Base-by-base conservation (phyloP, 1,140 invertebrate genomes). In the Tetramorium simillimum region DNA sequence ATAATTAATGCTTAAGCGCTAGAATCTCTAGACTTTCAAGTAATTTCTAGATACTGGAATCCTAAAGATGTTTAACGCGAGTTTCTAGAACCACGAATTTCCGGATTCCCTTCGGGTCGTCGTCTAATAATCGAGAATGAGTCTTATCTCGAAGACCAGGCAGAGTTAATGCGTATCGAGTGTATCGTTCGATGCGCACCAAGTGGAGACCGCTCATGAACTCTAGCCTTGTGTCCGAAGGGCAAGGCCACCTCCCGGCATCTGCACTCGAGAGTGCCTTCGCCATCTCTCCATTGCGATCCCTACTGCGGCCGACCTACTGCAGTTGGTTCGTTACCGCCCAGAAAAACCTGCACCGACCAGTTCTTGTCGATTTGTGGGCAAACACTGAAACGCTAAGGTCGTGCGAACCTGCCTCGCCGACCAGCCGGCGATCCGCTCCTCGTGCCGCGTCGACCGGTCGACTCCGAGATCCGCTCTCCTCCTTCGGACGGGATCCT, bases 361-460 rank as follows among this genome's bases (percentile, higher is more conserved):
- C 91, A 93, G 92, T 93, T 93, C 92, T 93, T 92, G 92, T 92
- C 92, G 92, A 92, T 93, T 93, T 91, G 91, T 92, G 92, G 92
- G 88, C 89, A 92, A 92, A 93, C 92, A 92, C 88, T 92, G 89
- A 92, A 90, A 89, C 84, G 84, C 76, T 92, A 91, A 92, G 92
- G 92, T 92, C 91, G 90, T 92, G 92, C 92, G 89, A 93, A 93
- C 91, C 87, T 88, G 84, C 88, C 84, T 85, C 63, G 80, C 46
- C 86, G 60, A 49, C 78, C 81, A 69, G 76, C 81, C 58, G 67
- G 60, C 77, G 63, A 70, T 86, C 85, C 53, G 62, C 75, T 86
- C 63, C 56, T 69, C 72, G 60, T 78, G 65, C 70, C 51, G 62
- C 76, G 37, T 67, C 65, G 65, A 69, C 70, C 63, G 33, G 80